Evolutionary conservation across 2,113 vertebrate genomes (phyloP).

Genomic region (Numida meleagris): DNA sequence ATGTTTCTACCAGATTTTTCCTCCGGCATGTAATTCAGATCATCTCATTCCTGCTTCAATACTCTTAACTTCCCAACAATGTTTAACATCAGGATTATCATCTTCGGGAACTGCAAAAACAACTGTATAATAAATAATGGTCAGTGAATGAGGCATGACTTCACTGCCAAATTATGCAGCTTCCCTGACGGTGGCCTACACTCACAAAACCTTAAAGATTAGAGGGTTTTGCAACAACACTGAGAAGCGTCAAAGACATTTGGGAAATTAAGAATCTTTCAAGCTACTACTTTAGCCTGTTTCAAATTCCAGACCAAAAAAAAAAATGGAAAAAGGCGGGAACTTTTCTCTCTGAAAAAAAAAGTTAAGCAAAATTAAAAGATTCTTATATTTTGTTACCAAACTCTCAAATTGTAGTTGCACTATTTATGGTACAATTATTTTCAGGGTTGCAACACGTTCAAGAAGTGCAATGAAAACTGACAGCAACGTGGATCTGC

Average conservation of each 20-base stretch:
- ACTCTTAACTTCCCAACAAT: background rate
- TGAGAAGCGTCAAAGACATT: background rate
- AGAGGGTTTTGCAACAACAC: background rate
- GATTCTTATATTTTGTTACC: background rate
- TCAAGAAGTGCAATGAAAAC: background rate
- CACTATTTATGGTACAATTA: background rate
- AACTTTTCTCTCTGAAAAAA: background rate
- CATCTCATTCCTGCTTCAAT: background rate
- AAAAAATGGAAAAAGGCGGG: background rate
- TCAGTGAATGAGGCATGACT: slow-evolving; percentile 11
- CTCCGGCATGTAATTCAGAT: background rate
- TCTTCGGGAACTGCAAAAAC: slow-evolving; percentile 2
- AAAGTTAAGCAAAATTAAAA: background rate
- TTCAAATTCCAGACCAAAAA: background rate
- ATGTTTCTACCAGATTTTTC: background rate
- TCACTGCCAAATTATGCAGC: slow-evolving; percentile 9
- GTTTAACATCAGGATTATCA: background rate
- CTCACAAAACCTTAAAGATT: background rate
- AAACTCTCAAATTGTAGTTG: background rate
- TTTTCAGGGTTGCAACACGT: background rate
- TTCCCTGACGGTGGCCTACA: slow-evolving; percentile 11
- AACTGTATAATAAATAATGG: background rate
- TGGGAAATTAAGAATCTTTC: background rate
- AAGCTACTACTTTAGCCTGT: background rate
- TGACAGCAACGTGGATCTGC: background rate